Evolutionary conservation across 2,888 invertebrate species (phyloP).

Genomic region (Xylota sylvarum): DNA sequence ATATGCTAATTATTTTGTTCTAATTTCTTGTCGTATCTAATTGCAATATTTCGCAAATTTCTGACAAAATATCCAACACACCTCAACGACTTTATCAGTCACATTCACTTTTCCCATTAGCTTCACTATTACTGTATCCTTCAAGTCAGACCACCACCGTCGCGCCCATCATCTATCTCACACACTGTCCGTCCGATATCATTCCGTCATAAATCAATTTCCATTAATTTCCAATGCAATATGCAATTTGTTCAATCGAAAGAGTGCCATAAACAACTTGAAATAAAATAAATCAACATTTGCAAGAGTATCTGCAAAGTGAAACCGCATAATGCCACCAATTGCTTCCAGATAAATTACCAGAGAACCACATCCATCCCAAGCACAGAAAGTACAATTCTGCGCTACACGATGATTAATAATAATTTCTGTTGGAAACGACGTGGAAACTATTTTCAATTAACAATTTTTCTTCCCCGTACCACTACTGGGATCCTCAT

Average conservation of each 20-base stretch:
- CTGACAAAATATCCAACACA: conserved; percentile 5
- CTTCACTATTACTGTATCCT: not conserved
- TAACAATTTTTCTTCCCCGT: conserved; percentile 51
- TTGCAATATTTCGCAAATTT: conserved; percentile 17
- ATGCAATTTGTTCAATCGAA: conserved; percentile 75
- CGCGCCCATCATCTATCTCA: conserved; percentile 30
- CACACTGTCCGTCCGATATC: conserved; percentile 48
- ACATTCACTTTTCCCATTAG: not conserved
- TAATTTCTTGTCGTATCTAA: not conserved
- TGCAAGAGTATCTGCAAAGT: conserved; percentile 34
- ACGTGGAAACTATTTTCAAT: conserved; percentile 76
- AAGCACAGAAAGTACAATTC: conserved; percentile 46
- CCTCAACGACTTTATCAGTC: conserved; percentile 7
- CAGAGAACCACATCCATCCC: conserved; percentile 63
- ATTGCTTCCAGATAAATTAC: conserved; percentile 73
- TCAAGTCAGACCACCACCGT: conserved; percentile 42
- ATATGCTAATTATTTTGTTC: not conserved
- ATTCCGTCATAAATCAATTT: conserved; percentile 73
- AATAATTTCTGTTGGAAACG: conserved; percentile 71
- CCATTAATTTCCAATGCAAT: conserved; percentile 72
- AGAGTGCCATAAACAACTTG: conserved; percentile 72
- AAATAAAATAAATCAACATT: conserved; percentile 63
- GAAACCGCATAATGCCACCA: conserved; percentile 70
- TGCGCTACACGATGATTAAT: conserved; percentile 70
- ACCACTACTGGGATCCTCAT: not conserved